These are phyloP conservation scores for Leucoraja ocellata DNA, from an alignment of 2,797 vertebrate genomes.

Conservation along the genomic window DNA sequence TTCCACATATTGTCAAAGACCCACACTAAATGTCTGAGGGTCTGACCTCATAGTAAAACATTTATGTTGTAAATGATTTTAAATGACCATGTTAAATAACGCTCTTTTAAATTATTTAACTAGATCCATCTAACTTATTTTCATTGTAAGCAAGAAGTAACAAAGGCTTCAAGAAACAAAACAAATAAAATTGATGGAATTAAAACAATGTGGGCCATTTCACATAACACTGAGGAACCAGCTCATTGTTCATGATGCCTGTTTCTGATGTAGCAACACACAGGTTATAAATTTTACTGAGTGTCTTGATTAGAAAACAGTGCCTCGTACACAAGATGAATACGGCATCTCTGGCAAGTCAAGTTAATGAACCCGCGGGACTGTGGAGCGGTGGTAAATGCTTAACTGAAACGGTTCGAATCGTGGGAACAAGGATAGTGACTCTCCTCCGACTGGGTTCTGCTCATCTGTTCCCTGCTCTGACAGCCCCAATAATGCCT, in stretches of 20 bases:
- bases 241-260: neutral
- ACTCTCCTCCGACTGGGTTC: neutral
- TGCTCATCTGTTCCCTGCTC: neutral
- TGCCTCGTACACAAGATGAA: neutral
- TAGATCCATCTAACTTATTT: neutral
- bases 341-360: neutral
- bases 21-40: neutral
- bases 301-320: neutral
- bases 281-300: neutral
- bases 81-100: neutral
- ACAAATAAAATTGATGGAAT: neutral
- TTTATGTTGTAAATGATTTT: neutral
- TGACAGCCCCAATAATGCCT: neutral
- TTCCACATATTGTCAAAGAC: neutral
- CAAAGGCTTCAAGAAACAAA: neutral
- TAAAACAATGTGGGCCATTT: neutral
- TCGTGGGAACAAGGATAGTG: neutral
- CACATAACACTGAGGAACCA: neutral
- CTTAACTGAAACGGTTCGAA: neutral
- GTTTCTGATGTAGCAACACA: no score
- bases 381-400: neutral
- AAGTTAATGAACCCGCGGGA: neutral
- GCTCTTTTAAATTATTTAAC: neutral
- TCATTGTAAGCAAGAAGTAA: neutral
- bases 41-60: neutral